phyloP scores from a whole-genome alignment of 2,113 vertebrate species.

The Sitta europaea region DNA sequence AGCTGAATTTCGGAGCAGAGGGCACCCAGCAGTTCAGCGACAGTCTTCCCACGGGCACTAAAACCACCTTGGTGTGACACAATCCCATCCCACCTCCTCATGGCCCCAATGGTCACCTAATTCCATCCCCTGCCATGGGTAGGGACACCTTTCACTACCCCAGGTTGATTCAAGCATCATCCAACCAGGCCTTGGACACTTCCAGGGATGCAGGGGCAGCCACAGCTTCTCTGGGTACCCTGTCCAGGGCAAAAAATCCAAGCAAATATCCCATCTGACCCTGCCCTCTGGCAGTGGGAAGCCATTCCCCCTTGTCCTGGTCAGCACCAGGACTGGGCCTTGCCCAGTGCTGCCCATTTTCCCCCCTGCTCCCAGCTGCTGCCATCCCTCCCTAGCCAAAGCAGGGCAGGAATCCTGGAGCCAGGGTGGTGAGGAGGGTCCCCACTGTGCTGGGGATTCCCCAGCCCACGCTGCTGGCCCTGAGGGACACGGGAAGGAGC shows the following conservation, averaged over 20 bases:
- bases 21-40: background rate
- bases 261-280: accelerated
- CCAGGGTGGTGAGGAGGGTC: background rate
- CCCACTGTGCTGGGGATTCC: background rate
- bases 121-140: background rate
- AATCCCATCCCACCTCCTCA: too few species aligned
- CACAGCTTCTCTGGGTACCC: background rate
- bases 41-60: background rate
- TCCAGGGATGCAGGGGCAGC: background rate
- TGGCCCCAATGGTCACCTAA: background rate
- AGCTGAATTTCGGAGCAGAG: background rate
- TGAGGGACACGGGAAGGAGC: background rate
- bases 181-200: background rate
- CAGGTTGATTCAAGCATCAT: accelerated
- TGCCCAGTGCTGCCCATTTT: background rate
- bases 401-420: background rate
- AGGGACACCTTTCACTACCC: background rate
- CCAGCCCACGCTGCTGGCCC: background rate
- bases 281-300: background rate
- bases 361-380: background rate
- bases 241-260: background rate
- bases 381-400: background rate
- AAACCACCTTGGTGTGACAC: accelerated
- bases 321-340: background rate
- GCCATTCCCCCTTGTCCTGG: background rate